Evolutionary conservation across 2,113 vertebrate genomes (phyloP).

Genomic region (Halichoeres trimaculatus): DNA sequence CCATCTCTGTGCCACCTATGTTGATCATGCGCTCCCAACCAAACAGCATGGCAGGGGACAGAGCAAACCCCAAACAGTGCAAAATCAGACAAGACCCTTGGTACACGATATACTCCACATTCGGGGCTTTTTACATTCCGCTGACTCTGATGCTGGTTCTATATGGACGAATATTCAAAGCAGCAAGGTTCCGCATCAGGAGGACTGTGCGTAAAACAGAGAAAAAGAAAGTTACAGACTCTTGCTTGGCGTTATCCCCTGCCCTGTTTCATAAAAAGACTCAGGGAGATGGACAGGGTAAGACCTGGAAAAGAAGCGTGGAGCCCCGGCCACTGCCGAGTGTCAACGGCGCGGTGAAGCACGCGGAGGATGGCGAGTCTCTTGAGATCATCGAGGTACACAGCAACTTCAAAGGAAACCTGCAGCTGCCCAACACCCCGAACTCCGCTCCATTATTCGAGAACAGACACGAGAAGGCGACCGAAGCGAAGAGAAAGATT

Average conservation of each 20-base stretch:
- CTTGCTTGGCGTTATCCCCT: slow-evolving; percentile 82
- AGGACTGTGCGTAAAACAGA: slow-evolving; percentile 92
- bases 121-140: slow-evolving; percentile 97
- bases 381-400: slow-evolving; percentile 93
- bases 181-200: slow-evolving; percentile 94
- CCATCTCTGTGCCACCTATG: slow-evolving; percentile 97
- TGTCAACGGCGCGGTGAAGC: slow-evolving; percentile 88
- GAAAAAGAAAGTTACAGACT: slow-evolving; percentile 85
- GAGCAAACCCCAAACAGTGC: slow-evolving; percentile 90
- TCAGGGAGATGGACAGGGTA: slow-evolving; percentile 80
- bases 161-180: slow-evolving; percentile 95
- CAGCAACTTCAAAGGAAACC: slow-evolving; percentile 85
- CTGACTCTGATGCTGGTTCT: slow-evolving; percentile 94
- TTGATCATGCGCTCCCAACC: slow-evolving; percentile 86
- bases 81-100: slow-evolving; percentile 94
- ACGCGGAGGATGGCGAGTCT: slow-evolving; percentile 86
- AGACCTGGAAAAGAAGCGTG: slow-evolving; percentile 85
- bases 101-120: slow-evolving; percentile 98
- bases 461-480: slow-evolving; percentile 88
- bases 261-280: slow-evolving; percentile 79
- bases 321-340: slow-evolving; percentile 82
- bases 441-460: slow-evolving; percentile 81
- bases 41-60: slow-evolving; percentile 89
- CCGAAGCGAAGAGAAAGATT: slow-evolving; percentile 92
- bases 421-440: slow-evolving; percentile 86